A percentile compares a stretch with the other conserved stretches of the same genome.
Evolutionary conservation across 2,888 invertebrate genomes (phyloP).

Genomic region (Endomychus coccineus): DNA sequence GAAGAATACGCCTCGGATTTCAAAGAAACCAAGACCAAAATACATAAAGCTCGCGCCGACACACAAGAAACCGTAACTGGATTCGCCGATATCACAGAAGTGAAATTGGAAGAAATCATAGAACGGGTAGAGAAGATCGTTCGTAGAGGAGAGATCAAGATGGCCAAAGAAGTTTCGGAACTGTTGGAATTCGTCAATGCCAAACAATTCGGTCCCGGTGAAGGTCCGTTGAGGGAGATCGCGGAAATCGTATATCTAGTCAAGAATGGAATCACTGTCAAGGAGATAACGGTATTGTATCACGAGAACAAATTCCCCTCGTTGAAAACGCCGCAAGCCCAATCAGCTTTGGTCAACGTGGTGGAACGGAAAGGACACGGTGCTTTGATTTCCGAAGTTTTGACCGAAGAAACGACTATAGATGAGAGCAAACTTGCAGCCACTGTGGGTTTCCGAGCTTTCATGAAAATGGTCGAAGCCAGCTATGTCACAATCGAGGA

Average conservation of each 20-base stretch:
- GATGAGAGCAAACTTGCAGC: slow-evolving; percentile 71
- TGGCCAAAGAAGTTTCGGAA: slow-evolving; percentile 68
- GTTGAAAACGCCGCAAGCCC: slow-evolving; percentile 70
- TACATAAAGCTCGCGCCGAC: slow-evolving; percentile 32
- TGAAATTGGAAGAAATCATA: slow-evolving; percentile 49
- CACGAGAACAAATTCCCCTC: slow-evolving; percentile 73
- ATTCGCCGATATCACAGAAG: slow-evolving; percentile 43
- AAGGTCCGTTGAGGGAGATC: slow-evolving; percentile 69
- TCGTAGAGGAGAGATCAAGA: slow-evolving; percentile 50
- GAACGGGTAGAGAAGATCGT: slow-evolving; percentile 51
- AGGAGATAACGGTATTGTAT: slow-evolving; percentile 71
- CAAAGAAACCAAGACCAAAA: slow-evolving; percentile 37
- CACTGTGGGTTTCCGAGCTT: slow-evolving; percentile 77
- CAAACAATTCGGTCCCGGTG: slow-evolving; percentile 73
- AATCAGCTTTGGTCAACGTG: slow-evolving; percentile 75
- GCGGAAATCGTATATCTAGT: slow-evolving; percentile 76
- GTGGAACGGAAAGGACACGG: slow-evolving; percentile 80
- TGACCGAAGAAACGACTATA: slow-evolving; percentile 71
- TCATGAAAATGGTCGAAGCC: slow-evolving; percentile 77
- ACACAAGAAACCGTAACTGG: slow-evolving; percentile 36
- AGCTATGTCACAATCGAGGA: slow-evolving; percentile 77
- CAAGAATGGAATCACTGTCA: slow-evolving; percentile 65
- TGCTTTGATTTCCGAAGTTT: slow-evolving; percentile 70
- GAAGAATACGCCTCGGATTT: slow-evolving; percentile 50
- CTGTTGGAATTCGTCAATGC: slow-evolving; percentile 66